Evolutionary conservation across 2,113 vertebrate species (phyloP), one percentile per base, ranked within the genome.

Genomic region (Oryzias javanicus): DNA sequence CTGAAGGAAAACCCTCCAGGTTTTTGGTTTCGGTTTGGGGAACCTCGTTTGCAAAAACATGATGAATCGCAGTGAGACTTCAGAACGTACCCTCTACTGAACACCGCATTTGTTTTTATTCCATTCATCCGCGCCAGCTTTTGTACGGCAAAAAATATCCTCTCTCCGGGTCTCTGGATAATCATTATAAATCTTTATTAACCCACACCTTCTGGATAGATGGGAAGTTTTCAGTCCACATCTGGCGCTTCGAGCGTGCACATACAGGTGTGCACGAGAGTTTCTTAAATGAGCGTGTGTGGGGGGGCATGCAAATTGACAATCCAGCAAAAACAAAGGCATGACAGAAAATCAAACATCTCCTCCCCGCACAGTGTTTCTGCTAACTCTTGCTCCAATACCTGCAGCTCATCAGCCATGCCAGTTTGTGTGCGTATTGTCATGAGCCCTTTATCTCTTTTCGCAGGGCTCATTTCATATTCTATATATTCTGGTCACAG

Each of bases 171-270:
- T 72, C 85, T 81, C 84, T 35, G 63, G 67, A 74, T 82, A 80
- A 82, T 79, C 79, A 73, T 70, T 85, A 86, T 85, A 78, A 83
- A 86, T 85, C 82, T 82, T 66, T 76, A 81, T 84, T 82, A 88
- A 81, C 59, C 69, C 57, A 69, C 61, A 79, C 71, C 73, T 75
- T 72, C 70, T 84, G 79, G 81, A 85, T 74, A 66, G 85, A 86
- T 81, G 70, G 67, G 64, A 72, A 58, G 22, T 22, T 75, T 77
- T 78, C 87, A 78, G 56, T 55, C 47, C 76, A 81, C 85, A 86
- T 79, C 82, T 89, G 74, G 76, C 47, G 53, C 55, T 50, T 7
- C 3, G 0, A 25, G 25, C 40, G 20, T 19, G 29, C 46, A 61
- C 41, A 42, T 22, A 54, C 29, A 20, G 44, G 52, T 44, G 60